These are phyloP conservation scores for Balaenoptera acutorostrata DNA, from an alignment of 2,113 vertebrate genomes.

Conservation along the genomic window DNA sequence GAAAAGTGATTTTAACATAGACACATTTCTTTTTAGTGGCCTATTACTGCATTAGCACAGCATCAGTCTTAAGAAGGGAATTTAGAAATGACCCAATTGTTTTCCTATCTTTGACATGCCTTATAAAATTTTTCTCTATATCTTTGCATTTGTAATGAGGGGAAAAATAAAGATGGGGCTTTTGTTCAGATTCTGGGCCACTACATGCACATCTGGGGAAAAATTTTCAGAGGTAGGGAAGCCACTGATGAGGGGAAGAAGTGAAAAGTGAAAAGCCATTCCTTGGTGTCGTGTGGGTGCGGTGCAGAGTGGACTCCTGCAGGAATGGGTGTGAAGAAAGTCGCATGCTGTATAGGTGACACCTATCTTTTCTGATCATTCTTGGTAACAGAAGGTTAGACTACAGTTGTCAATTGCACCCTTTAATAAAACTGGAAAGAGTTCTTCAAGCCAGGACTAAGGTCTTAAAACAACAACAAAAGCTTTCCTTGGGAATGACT, in stretches of 20 bases:
- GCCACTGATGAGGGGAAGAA: background rate
- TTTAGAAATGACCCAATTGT: background rate
- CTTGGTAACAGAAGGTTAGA: background rate
- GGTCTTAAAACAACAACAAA: background rate
- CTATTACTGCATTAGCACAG: background rate
- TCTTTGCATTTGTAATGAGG: background rate
- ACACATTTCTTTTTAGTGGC: background rate
- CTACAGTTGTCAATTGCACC: too few species aligned
- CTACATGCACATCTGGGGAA: background rate
- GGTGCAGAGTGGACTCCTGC: fast-evolving
- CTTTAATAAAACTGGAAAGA: background rate
- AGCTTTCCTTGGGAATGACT: background rate
- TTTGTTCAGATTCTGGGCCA: background rate
- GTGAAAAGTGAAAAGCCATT: background rate
- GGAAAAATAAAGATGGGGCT: background rate
- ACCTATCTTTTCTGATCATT: background rate
- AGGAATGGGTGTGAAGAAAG: background rate
- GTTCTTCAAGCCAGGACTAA: background rate
- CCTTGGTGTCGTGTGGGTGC: fast-evolving
- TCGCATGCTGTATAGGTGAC: fast-evolving
- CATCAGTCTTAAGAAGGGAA: background rate
- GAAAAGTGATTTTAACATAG: background rate
- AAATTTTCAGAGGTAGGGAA: background rate
- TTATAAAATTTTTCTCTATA: background rate
- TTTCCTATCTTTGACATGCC: background rate